A percentile compares a stretch with the other conserved stretches of the same genome.
Evolutionary conservation across 2,113 vertebrate species (phyloP).

Genomic region (Mirounga angustirostris): DNA sequence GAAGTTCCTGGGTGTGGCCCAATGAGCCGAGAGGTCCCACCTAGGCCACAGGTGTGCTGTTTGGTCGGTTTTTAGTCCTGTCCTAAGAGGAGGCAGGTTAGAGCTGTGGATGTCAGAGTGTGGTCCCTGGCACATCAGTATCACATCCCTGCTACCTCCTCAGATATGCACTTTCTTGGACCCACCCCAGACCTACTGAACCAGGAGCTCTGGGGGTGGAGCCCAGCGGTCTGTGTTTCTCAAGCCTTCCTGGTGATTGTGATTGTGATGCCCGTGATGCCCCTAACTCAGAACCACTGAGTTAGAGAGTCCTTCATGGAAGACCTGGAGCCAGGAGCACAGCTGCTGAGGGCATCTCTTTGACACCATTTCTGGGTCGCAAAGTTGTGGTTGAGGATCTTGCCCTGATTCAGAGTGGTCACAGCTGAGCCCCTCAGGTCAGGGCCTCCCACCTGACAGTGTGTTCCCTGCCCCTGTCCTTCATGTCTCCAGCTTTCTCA

Average conservation of each 20-base stretch:
- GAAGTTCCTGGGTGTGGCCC: not conserved
- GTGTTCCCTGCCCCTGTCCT: not conserved
- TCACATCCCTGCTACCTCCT: fast-evolving
- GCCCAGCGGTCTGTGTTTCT: not conserved
- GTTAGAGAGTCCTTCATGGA: not conserved
- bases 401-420: too few relatives aligned
- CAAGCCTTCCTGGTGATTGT: not conserved
- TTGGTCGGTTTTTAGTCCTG: not conserved
- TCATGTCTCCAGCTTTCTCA: not conserved
- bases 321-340: not conserved
- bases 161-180: not conserved
- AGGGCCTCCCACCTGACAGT: fast-evolving
- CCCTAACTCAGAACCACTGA: not conserved
- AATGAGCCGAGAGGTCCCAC: not conserved
- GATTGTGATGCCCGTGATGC: not conserved
- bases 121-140: too few relatives aligned
- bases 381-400: too few relatives aligned
- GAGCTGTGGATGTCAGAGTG: not conserved
- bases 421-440: not conserved
- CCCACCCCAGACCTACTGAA: fast-evolving
- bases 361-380: not conserved
- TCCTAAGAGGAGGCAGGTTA: too few relatives aligned
- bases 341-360: not conserved
- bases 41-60: not conserved
- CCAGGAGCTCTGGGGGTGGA: too few relatives aligned